These are phyloP conservation scores for Paramormyrops hopkinsi DNA, from an alignment of 2,797 vertebrate species.

Conservation along the genomic window DNA sequence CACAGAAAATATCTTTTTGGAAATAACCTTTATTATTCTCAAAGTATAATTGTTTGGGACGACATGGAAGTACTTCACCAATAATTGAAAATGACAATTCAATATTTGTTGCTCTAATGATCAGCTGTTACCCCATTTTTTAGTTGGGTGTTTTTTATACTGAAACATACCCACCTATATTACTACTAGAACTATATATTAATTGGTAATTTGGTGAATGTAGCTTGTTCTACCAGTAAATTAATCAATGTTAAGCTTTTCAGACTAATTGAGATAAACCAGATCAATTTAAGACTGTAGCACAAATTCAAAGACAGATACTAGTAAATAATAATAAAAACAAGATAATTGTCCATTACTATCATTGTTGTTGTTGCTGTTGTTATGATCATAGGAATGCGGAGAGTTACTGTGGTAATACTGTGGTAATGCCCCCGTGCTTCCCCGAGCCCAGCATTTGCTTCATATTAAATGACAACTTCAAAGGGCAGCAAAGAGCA, in stretches of 20 bases:
- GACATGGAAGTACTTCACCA: not conserved
- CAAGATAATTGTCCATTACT: not conserved
- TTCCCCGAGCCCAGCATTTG: not conserved
- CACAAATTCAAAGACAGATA: not conserved
- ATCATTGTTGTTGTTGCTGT: not conserved
- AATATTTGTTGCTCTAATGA: not conserved
- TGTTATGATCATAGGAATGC: not conserved
- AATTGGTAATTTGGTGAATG: not conserved
- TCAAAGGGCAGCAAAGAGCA: not conserved
- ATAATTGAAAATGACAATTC: not conserved
- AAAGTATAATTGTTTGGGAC: not conserved
- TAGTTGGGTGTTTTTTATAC: not conserved
- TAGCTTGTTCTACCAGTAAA: not conserved
- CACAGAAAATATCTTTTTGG: not conserved
- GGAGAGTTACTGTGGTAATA: not conserved
- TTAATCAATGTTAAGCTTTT: not conserved
- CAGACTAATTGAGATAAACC: not conserved
- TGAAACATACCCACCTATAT: not conserved
- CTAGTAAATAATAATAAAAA: not conserved
- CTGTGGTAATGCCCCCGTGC: not conserved
- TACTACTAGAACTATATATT: not conserved
- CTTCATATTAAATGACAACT: not conserved
- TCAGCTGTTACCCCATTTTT: not conserved
- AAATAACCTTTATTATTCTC: not conserved
- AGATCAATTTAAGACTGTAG: not conserved